phyloP scores from a whole-genome alignment of 2,888 invertebrate genomes.

The Formica aserva region DNA sequence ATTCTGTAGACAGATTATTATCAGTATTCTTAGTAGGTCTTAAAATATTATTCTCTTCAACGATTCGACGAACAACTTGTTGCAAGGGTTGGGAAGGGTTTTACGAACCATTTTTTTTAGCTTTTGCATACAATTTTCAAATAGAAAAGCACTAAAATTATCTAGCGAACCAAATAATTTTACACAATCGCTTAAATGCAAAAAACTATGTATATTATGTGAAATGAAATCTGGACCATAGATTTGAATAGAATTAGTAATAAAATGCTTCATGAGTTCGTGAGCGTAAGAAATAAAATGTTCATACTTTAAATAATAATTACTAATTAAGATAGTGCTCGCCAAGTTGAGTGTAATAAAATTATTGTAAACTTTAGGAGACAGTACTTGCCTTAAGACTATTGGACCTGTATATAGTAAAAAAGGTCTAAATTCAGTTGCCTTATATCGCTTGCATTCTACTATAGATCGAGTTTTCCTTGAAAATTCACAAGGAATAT shows the following conservation, averaged over 20 bases:
- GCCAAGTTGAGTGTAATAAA: slow-evolving; percentile 66
- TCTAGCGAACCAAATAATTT: slow-evolving; percentile 74
- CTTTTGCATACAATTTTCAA: slow-evolving; percentile 75
- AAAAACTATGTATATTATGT: slow-evolving; percentile 78
- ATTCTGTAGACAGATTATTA: slow-evolving; percentile 34
- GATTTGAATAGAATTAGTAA: slow-evolving; percentile 26
- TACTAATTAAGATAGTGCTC: slow-evolving; percentile 59
- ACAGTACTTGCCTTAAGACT: slow-evolving; percentile 63
- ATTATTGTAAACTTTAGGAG: slow-evolving; percentile 61
- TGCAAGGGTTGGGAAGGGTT: slow-evolving; percentile 32
- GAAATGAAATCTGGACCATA: slow-evolving; percentile 65
- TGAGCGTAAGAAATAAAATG: slow-evolving; percentile 70
- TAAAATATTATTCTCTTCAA: slow-evolving; percentile 53
- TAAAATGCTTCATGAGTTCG: slow-evolving; percentile 29
- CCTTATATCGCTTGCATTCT: slow-evolving; percentile 64
- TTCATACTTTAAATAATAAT: slow-evolving; percentile 51
- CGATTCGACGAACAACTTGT: slow-evolving; percentile 54
- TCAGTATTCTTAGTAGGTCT: slow-evolving; percentile 16
- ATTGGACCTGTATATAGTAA: slow-evolving; percentile 50
- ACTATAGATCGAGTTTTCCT: slow-evolving; percentile 66
- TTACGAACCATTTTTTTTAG: slow-evolving; percentile 43
- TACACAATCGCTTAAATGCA: slow-evolving; percentile 77
- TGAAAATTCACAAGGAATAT: slow-evolving; percentile 71
- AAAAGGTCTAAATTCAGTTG: slow-evolving; percentile 66
- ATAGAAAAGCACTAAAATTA: slow-evolving; percentile 77